Evolutionary conservation across 2,113 vertebrate genomes (phyloP), one percentile per base, ranked within the genome.

Genomic region (Spilogale gracilis): DNA sequence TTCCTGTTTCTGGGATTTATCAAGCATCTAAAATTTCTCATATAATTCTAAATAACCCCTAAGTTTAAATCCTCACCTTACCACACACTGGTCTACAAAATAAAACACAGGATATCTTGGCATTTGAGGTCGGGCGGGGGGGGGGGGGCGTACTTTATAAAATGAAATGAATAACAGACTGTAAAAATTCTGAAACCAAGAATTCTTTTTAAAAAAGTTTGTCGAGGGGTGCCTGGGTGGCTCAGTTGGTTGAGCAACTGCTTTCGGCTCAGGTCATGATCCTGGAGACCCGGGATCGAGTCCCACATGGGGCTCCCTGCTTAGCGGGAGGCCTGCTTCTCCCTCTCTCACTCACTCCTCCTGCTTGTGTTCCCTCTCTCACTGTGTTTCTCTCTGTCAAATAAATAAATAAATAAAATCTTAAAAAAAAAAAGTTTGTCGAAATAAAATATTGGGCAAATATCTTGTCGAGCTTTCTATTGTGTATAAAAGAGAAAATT

Each of bases 371-470:
- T 38, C 38, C 38, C 38, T 38, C 38, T 38, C 38, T 38, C 38
- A 38, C 38, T 38, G 38, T 38, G 38, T 38, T 38, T 38, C 38
- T 38, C 38, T 38, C 38, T 38, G 38, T 38, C 38, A 38, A 38
- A 38, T 38, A 38, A 38, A 38, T 38, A 38, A 38, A 38, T 38
- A 38, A 38, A 38, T 38, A 38, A 38, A 38, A 38, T 38, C 38
- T 38, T 38, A 38, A 38, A 38, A 38, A 38, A 38, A 38, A 50
- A 94, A 60, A 74, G 5, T 45, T 63, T 83, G 16, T n/a, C 45
- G 43, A 91, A 93, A 67, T 81, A 87, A 94, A n/a, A 17, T 63
- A 96, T 78, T 96, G 96, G 96, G 91, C 8, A 11, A 95, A 9
- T 0, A 95, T 67, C 25, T 97, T 79, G 14, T 0, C 73, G 38